Base-by-base conservation (phyloP, 2,888 invertebrate genomes). In the Diaprepes abbreviatus region DNA sequence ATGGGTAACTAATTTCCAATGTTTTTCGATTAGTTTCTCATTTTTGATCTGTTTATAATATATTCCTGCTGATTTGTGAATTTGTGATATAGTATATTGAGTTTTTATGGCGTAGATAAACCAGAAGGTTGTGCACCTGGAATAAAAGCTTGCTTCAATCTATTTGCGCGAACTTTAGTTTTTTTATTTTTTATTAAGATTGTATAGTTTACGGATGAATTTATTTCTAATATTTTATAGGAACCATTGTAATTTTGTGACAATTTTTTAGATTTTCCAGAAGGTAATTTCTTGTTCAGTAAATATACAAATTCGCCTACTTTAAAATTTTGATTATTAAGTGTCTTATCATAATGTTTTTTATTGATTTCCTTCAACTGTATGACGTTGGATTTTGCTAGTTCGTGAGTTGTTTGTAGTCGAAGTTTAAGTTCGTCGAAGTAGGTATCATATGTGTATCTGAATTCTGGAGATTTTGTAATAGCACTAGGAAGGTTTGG, bases 381-480 rank as follows among this genome's bases (percentile, higher is more conserved):
- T n/a, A 66, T 54, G 10, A 76, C 9, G 52, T 77, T 73, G 24
- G 74, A 63, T 28, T 66, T 58, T 5, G 76, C 77, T 5, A 77
- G 72, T 72, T 76, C 63, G 17, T 68, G 73, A 10, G 75, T 67
- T 60, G 69, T 73, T 33, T 71, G 70, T 48, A 78, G 35, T 74
- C 73, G 75, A n/a, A 72, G 52, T 50, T 57, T 73, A 12, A 78
- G 31, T 33, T 74, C 64, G 33, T 67, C 64, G 2, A 73, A 14
- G 40, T 75, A 77, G 52, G 75, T 65, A 24, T 77, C 77, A 50
- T 76, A 78, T 3, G 76, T 75, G 60, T 76, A 78, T 65, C 74
- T 74, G 38, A 75, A 75, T 65, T 76, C 73, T 16, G 76, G 73
- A 57, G 9, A 10, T 45, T 45, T 45, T n/a, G 19, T 45, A 71